A percentile compares a stretch with the other conserved stretches of the same genome.
Evolutionary conservation across 2,797 vertebrate species (phyloP).

Genomic region (Rallus crepitans): DNA sequence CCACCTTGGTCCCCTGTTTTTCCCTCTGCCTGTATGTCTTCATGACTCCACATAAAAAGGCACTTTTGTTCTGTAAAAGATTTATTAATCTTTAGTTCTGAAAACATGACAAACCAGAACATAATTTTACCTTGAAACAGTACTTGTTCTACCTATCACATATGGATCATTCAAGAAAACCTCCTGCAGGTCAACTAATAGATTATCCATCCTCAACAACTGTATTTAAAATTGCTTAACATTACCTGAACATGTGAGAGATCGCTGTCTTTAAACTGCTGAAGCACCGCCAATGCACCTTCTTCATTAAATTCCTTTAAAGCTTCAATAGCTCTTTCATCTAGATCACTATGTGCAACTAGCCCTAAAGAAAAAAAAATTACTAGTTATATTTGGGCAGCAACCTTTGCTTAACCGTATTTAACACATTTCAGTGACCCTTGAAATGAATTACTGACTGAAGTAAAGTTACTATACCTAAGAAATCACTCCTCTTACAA

Average conservation of each 20-base stretch:
- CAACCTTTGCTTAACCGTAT: background rate
- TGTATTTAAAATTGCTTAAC: background rate
- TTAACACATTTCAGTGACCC: background rate
- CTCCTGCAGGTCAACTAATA: conserved; percentile 6
- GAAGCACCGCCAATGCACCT: conserved; percentile 93
- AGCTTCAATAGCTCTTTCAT: conserved; percentile 96
- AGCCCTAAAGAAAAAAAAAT: conserved; percentile 83
- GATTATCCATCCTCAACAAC: background rate
- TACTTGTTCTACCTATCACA: background rate
- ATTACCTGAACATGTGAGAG: conserved; percentile 97
- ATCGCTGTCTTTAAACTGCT: conserved; percentile 98
- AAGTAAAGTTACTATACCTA: background rate
- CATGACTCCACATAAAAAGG: conserved; percentile 99
- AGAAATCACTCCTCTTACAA: background rate
- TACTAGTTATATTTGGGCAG: conserved; percentile 38
- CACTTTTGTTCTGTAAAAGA: conserved; percentile 95
- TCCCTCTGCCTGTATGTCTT: conserved; percentile 98
- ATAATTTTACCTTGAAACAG: background rate
- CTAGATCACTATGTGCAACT: conserved; percentile 96
- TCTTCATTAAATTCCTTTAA: conserved; percentile 99
- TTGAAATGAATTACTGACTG: background rate
- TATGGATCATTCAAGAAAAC: background rate
- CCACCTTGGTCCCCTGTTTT: conserved; percentile 96
- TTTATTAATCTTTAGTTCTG: conserved; percentile 9
- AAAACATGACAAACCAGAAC: background rate